phyloP scores from a whole-genome alignment of 2,888 invertebrate species.

The Acleris laterana region DNA sequence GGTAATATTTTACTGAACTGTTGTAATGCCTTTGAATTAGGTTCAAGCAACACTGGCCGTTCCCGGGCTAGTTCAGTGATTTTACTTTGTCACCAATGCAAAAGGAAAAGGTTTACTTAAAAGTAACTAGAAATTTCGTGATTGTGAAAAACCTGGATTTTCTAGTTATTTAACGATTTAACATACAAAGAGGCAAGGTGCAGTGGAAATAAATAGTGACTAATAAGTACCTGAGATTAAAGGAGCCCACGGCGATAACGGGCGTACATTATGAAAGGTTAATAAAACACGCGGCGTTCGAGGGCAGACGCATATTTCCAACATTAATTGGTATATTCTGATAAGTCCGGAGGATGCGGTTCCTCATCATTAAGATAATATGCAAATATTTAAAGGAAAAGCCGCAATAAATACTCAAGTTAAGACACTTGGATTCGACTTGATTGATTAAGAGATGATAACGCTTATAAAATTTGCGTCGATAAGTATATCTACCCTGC shows the following conservation, averaged over 20 bases:
- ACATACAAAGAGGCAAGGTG: not conserved
- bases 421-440: slow-evolving; percentile 56
- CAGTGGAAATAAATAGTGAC: slow-evolving; percentile 45
- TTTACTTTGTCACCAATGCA: no score
- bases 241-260: slow-evolving; percentile 68
- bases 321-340: slow-evolving; percentile 77
- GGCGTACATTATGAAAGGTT: slow-evolving; percentile 69
- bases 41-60: slow-evolving; percentile 14
- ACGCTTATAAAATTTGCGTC: slow-evolving; percentile 52
- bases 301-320: slow-evolving; percentile 66
- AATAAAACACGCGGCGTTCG: slow-evolving; percentile 66
- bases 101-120: no score
- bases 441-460: slow-evolving; percentile 70
- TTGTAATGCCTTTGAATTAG: slow-evolving; percentile 55
- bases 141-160: no score
- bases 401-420: slow-evolving; percentile 59
- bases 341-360: slow-evolving; percentile 66
- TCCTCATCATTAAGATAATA: slow-evolving; percentile 77
- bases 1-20: slow-evolving; percentile 61
- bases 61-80: no score
- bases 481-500: slow-evolving; percentile 41
- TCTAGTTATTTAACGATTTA: no score
- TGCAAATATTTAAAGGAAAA: slow-evolving; percentile 66
- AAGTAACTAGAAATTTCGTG: no score
- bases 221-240: slow-evolving; percentile 64